Percentiles rank a stretch among this genome's conserved stretches.
These are phyloP conservation scores for Rhyacophila evoluta DNA, from an alignment of 2,888 invertebrate species.

Conservation along the genomic window DNA sequence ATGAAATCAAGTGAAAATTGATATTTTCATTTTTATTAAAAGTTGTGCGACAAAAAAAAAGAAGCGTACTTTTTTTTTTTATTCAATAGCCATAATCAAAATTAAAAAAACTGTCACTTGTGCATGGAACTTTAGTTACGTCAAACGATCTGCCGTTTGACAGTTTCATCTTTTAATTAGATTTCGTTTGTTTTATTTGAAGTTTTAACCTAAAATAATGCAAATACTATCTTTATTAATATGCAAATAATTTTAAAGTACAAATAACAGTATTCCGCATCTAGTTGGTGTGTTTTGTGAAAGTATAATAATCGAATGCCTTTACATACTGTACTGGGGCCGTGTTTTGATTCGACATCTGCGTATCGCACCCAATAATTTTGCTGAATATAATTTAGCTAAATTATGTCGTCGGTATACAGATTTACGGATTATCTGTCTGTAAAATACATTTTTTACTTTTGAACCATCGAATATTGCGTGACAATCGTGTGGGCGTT, in stretches of 20 bases:
- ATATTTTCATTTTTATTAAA: too few species aligned
- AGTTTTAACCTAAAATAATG: background rate
- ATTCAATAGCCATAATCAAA: background rate
- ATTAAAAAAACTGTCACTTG: background rate
- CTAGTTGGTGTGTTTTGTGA: background rate
- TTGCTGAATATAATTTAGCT: background rate
- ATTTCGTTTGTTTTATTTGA: slow-evolving; percentile 21
- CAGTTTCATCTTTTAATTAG: background rate
- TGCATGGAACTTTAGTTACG: slow-evolving; percentile 2
- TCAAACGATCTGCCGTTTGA: background rate
- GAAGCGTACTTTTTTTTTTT: too few species aligned
- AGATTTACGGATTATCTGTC: background rate
- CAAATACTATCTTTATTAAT: background rate
- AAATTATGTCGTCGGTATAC: background rate
- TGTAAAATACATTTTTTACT: background rate
- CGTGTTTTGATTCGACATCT: slow-evolving; percentile 22
- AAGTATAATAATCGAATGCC: background rate
- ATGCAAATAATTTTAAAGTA: background rate
- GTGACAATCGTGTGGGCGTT: slow-evolving; percentile 6
- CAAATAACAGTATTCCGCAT: background rate
- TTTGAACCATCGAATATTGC: background rate
- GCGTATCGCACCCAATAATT: background rate
- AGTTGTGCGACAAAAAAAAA: too few species aligned
- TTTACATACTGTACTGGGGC: background rate
- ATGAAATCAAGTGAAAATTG: too few species aligned